Evolutionary conservation across 2,113 vertebrate genomes (phyloP).

Genomic region (Alexandromys fortis): DNA sequence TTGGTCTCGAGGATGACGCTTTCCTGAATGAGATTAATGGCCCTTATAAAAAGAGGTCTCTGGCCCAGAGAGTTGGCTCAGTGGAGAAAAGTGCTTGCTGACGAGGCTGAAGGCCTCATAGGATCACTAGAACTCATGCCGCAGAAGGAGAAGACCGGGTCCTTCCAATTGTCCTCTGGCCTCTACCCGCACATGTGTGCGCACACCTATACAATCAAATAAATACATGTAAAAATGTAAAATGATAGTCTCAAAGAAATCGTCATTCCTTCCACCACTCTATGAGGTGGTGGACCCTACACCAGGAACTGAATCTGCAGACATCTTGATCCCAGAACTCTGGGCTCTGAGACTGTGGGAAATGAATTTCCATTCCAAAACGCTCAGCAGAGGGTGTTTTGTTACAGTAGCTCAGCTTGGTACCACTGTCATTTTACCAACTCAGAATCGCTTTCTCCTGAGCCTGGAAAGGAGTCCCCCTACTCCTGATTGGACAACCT

Average conservation of each 20-base stretch:
- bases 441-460: background rate
- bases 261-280: background rate
- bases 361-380: background rate
- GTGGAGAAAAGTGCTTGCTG: no score
- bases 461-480: background rate
- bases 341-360: rapidly evolving
- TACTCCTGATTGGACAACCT: background rate
- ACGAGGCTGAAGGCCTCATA: background rate
- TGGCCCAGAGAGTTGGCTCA: background rate
- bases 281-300: background rate
- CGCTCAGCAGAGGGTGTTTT: background rate
- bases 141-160: background rate
- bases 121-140: background rate
- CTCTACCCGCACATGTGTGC: background rate
- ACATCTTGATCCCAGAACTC: background rate
- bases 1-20: background rate
- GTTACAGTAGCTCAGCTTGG: background rate
- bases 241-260: background rate
- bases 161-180: background rate
- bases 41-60: background rate
- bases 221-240: background rate
- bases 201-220: background rate
- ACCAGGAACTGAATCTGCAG: background rate
- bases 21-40: no score
- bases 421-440: background rate